Conservation (phyloP, 2,113 vertebrate genomes). For the Anhinga anhinga region DNA sequence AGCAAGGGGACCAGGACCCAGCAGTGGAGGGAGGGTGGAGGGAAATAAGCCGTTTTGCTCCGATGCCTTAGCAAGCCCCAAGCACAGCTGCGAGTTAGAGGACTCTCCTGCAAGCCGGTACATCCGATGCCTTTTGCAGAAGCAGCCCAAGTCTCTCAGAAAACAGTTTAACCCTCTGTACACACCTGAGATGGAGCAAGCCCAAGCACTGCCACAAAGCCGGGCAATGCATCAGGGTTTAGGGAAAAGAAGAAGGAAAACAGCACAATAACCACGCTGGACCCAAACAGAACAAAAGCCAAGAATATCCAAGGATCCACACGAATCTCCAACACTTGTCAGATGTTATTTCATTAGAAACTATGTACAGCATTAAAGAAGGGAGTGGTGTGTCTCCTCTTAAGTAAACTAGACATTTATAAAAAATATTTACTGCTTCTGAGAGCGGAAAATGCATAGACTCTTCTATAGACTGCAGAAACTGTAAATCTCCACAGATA, state of each 20-base stretch:
- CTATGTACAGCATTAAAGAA: background rate
- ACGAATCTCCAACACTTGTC: background rate
- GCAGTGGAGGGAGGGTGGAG: background rate
- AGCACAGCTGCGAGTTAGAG: background rate
- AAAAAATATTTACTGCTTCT: slow-evolving; percentile 21
- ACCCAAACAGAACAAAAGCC: background rate
- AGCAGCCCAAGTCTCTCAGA: background rate
- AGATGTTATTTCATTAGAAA: slow-evolving; percentile 14
- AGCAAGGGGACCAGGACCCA: background rate
- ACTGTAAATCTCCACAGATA: slow-evolving; percentile 55
- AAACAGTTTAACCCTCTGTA: background rate
- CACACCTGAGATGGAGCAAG: background rate
- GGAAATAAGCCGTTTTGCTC: background rate
- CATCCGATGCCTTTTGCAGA: background rate
- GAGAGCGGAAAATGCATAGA: slow-evolving; percentile 44
- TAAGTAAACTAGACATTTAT: slow-evolving; percentile 46
- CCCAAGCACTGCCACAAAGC: background rate
- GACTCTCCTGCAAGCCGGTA: background rate
- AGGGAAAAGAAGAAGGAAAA: background rate
- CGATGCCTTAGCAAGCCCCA: background rate
- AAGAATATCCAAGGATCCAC: background rate
- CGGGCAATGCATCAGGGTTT: background rate
- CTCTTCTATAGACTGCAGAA: slow-evolving; percentile 38
- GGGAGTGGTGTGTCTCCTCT: slow-evolving; percentile 1
- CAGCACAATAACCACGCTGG: background rate